These are phyloP conservation scores for Labia minor DNA, from an alignment of 2,888 invertebrate genomes.

Conservation along the genomic window DNA sequence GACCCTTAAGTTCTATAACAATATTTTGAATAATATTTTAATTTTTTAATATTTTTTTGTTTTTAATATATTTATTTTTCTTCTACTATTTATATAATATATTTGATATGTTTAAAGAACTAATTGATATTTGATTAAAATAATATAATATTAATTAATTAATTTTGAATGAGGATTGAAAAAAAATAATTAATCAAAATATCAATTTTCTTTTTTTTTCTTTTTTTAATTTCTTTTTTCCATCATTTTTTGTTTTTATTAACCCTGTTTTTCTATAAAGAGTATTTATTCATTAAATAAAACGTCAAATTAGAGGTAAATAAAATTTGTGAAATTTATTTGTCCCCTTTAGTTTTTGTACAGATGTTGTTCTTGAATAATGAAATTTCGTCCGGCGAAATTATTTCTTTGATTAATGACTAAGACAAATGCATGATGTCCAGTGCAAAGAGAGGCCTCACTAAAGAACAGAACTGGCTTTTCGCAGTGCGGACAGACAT, in stretches of 20 bases:
- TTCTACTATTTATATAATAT: background rate
- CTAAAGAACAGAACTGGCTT: background rate
- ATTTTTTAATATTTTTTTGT: no score
- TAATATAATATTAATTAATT: background rate
- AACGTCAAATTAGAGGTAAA: background rate
- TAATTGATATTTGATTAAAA: slow-evolving; percentile 1
- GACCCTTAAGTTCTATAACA: no score
- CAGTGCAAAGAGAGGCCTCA: background rate
- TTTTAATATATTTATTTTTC: no score
- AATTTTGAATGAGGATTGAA: no score
- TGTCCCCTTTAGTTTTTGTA: background rate
- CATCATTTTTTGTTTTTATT: no score
- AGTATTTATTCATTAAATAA: background rate
- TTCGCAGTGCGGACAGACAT: background rate
- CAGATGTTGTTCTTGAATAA: background rate
- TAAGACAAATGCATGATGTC: background rate
- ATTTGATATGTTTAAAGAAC: background rate
- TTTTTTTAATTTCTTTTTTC: background rate
- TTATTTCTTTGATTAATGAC: background rate
- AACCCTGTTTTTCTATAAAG: background rate
- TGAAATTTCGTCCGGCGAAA: background rate
- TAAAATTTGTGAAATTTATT: background rate
- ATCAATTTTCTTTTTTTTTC: background rate
- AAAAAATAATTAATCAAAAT: background rate
- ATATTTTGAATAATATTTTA: no score